Conservation (phyloP, 2,888 invertebrate species). For the Drosophila eohydei region DNA sequence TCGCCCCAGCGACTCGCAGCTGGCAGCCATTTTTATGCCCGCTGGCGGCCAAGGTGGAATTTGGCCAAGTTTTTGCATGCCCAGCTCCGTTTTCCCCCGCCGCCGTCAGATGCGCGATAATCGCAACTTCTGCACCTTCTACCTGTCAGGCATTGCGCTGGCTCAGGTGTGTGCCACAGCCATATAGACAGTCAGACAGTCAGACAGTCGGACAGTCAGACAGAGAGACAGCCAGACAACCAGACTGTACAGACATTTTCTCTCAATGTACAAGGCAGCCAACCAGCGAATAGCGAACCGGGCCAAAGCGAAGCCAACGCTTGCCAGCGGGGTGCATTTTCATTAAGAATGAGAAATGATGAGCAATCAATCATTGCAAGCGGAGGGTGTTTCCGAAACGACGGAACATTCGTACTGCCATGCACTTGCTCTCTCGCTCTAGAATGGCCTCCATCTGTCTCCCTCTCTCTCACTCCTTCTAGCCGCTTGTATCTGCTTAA, state of each 20-base stretch:
- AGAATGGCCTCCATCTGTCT: conserved; percentile 13
- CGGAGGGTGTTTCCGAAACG: conserved; percentile 83
- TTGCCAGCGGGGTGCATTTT: conserved; percentile 85
- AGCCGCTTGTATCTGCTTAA: conserved; percentile 45
- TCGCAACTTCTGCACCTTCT: conserved; percentile 78
- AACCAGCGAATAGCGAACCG: conserved; percentile 46
- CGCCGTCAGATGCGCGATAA: conserved; percentile 63
- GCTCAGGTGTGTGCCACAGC: conserved; percentile 63
- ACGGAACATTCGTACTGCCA: conserved; percentile 27
- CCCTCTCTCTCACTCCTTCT: conserved; percentile 35
- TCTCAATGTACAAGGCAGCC: conserved; percentile 45
- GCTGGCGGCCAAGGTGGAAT: conserved; percentile 66
- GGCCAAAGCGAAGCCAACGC: conserved; percentile 69
- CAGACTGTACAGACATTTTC: conserved; percentile 32
- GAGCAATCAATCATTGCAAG: conserved; percentile 85
- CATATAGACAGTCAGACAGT: conserved; percentile 29
- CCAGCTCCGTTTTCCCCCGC: conserved; percentile 8
- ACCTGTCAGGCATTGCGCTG: conserved; percentile 52
- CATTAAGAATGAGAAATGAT: conserved; percentile 86
- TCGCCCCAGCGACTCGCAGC: conserved; percentile 54
- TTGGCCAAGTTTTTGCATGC: conserved; percentile 63
- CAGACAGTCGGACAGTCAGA: conserved; percentile 17
- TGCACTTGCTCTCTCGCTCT: conserved; percentile 14
- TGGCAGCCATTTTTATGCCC: conserved; percentile 80
- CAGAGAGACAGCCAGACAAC: conserved; percentile 25